phyloP scores from a whole-genome alignment of 2,113 vertebrate genomes.

The Gambusia holbrooki region DNA sequence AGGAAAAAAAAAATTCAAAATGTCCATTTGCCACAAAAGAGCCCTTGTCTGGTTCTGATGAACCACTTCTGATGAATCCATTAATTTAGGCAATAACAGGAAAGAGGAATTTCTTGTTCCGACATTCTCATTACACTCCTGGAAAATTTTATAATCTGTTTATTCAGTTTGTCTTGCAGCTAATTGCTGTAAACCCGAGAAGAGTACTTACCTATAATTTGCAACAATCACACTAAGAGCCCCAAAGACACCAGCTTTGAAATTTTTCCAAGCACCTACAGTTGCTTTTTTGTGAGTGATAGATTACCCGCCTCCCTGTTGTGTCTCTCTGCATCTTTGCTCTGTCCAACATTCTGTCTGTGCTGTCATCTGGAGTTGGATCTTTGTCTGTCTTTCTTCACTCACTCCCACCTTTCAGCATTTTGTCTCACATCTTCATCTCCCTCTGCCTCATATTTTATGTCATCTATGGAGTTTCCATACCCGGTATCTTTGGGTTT shows the following conservation, averaged over 20 bases:
- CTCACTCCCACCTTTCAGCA: neutral
- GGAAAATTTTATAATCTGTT: conserved; percentile 17
- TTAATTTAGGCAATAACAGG: conserved; percentile 46
- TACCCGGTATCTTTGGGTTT: too few species aligned
- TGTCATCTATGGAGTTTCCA: conserved; percentile 11
- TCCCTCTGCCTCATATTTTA: conserved; percentile 22
- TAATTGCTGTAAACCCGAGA: conserved; percentile 19
- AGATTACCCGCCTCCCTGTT: conserved; percentile 43
- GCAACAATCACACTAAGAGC: neutral
- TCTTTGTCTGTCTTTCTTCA: conserved; percentile 7
- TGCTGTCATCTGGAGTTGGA: conserved; percentile 4
- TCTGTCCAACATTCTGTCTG: conserved; percentile 29
- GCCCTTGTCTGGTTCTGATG: conserved; percentile 19
- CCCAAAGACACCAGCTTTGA: conserved; percentile 8
- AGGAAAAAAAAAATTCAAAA: neutral
- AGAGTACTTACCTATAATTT: neutral
- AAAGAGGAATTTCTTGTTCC: conserved; percentile 30
- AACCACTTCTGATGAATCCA: conserved; percentile 33
- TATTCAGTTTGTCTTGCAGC: conserved; percentile 9
- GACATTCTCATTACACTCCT: neutral
- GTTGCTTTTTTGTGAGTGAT: conserved; percentile 41
- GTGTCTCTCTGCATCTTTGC: conserved; percentile 26
- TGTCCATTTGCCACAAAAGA: conserved; percentile 37
- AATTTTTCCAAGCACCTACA: conserved; percentile 1
- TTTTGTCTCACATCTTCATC: conserved; percentile 13